phyloP scores from a whole-genome alignment of 2,113 vertebrate genomes.

The Jacana jacana region DNA sequence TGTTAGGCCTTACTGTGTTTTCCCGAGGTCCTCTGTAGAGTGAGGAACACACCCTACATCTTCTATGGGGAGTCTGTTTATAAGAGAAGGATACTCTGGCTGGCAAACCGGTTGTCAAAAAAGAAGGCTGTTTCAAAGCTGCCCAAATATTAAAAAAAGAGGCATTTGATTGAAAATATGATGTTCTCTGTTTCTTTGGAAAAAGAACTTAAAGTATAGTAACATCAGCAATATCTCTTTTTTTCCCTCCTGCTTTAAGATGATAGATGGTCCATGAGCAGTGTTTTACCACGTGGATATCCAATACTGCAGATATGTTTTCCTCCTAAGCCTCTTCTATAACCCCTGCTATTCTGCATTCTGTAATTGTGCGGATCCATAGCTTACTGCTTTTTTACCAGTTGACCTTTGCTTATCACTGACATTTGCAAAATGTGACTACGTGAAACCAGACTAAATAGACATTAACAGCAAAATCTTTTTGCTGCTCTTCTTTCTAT shows the following conservation, averaged over 20 bases:
- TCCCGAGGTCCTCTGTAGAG: not conserved
- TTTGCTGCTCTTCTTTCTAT: not conserved
- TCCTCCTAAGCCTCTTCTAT: not conserved
- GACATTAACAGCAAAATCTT: slow-evolving; percentile 40
- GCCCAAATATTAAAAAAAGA: not conserved
- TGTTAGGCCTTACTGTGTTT: not conserved
- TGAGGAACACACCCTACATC: not conserved
- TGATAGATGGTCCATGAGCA: not conserved
- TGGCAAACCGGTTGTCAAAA: not conserved
- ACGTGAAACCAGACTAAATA: slow-evolving; percentile 44
- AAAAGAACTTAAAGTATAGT: not conserved
- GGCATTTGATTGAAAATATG: not conserved
- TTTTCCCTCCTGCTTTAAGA: not conserved
- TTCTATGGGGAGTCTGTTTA: not conserved
- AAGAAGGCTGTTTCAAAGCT: not conserved
- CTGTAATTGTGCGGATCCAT: slow-evolving; percentile 31
- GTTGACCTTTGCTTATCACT: slow-evolving; percentile 57
- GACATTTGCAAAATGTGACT: slow-evolving; percentile 59
- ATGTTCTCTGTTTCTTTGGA: not conserved
- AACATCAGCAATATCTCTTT: not conserved
- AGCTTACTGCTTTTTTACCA: not conserved
- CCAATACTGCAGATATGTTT: not conserved
- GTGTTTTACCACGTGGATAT: not conserved
- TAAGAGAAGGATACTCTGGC: not conserved
- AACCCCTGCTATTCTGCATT: slow-evolving; percentile 4